Conservation (phyloP, 2,113 vertebrate species). For the Monopterus albus region DNA sequence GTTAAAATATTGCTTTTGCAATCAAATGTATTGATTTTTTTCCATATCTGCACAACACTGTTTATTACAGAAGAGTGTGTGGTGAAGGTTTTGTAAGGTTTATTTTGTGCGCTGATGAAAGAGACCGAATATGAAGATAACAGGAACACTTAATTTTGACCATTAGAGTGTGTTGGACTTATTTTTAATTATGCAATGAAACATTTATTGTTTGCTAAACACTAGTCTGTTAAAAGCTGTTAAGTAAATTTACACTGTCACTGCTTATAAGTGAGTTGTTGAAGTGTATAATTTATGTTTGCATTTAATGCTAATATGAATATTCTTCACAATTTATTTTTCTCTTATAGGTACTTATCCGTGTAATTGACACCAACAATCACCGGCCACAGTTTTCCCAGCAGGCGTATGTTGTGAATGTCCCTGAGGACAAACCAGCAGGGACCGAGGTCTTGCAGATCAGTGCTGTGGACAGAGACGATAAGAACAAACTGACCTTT, state of each 20-base stretch:
- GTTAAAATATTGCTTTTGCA: constrained; percentile 57
- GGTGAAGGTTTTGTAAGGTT: neutral
- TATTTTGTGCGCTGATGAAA: no score
- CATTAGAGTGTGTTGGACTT: no score
- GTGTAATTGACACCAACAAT: constrained; percentile 97
- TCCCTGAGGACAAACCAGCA: constrained; percentile 88
- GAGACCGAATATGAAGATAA: no score
- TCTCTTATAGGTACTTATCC: constrained; percentile 89
- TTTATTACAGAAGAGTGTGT: constrained; percentile 27
- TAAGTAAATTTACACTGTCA: no score
- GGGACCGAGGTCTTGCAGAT: constrained; percentile 92
- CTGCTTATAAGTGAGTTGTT: no score
- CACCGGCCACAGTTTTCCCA: constrained; percentile 93
- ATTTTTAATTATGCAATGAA: no score
- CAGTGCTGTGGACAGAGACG: constrained; percentile 90
- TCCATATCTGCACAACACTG: constrained; percentile 24
- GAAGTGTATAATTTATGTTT: no score
- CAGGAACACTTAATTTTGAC: no score
- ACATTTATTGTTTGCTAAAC: no score
- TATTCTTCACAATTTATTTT: neutral
- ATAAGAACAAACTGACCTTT: constrained; percentile 97
- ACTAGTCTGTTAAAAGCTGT: no score
- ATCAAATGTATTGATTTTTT: constrained; percentile 51
- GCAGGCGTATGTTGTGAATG: constrained; percentile 87
- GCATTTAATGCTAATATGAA: no score